phyloP scores from a whole-genome alignment of 2,113 vertebrate species.

The Rhabdornis inornatus region DNA sequence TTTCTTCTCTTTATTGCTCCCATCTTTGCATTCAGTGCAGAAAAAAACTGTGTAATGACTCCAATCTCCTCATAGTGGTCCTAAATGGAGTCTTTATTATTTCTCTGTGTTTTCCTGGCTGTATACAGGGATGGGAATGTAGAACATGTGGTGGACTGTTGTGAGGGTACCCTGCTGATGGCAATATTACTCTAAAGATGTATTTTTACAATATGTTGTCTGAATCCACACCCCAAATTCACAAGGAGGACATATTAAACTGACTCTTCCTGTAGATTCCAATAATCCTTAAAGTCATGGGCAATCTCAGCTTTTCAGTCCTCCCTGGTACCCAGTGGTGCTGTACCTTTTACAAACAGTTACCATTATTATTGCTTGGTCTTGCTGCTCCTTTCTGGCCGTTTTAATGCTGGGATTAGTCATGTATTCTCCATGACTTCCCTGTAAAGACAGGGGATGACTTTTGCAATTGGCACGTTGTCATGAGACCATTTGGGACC shows the following conservation, averaged over 20 bases:
- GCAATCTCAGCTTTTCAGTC: background rate
- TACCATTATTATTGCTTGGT: background rate
- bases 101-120: background rate
- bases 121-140: background rate
- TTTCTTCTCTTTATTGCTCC: background rate
- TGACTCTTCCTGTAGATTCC: background rate
- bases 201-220: background rate
- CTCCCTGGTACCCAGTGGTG: background rate
- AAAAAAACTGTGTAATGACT: background rate
- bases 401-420: background rate
- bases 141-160: background rate
- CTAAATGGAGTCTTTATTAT: background rate
- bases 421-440: background rate
- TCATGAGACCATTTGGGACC: background rate
- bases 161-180: background rate
- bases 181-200: background rate
- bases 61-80: background rate
- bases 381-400: background rate
- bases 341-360: background rate
- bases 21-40: background rate
- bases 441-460: background rate
- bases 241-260: background rate
- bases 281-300: background rate
- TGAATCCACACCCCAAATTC: background rate
- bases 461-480: background rate